phyloP scores from a whole-genome alignment of 2,113 vertebrate genomes.

The Acinonyx jubatus region DNA sequence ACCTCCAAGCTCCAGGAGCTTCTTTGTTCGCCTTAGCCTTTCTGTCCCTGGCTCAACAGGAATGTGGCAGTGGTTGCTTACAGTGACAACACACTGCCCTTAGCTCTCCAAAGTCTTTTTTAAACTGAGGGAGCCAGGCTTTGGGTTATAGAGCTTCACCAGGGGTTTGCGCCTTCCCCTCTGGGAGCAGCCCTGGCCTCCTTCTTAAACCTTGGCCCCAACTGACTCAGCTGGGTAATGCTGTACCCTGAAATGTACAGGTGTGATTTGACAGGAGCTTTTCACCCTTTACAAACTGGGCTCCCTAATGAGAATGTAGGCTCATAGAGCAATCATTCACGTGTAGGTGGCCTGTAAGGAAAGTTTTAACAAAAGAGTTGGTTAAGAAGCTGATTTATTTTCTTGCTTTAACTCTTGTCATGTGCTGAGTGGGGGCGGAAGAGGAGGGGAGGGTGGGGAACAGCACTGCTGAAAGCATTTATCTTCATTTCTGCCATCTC shows the following conservation, averaged over 20 bases:
- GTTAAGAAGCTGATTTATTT: constrained; percentile 81
- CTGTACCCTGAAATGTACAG: constrained; percentile 74
- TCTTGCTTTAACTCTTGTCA: constrained; percentile 83
- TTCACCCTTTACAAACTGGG: constrained; percentile 69
- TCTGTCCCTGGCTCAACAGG: background rate
- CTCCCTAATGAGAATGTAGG: constrained; percentile 81
- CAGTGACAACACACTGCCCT: background rate
- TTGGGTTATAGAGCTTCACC: background rate
- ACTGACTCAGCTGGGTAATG: constrained; percentile 39
- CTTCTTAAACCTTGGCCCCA: constrained; percentile 1
- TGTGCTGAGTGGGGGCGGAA: constrained; percentile 86
- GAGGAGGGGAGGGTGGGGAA: constrained; percentile 77
- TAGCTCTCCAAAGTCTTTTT: background rate
- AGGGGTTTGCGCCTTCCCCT: background rate
- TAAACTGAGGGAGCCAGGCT: background rate
- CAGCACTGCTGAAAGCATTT: constrained; percentile 86
- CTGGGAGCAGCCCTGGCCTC: background rate
- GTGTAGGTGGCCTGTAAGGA: constrained; percentile 85
- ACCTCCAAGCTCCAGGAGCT: background rate
- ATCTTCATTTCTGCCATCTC: constrained; percentile 87
- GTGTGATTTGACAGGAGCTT: constrained; percentile 79
- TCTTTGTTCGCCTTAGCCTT: constrained; percentile 8
- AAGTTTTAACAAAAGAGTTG: constrained; percentile 82
- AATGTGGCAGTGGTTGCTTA: background rate
- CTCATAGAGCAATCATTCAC: constrained; percentile 83